These are phyloP conservation scores for Sycobia sp. DNA, from an alignment of 1,140 invertebrate genomes.

Conservation along the genomic window DNA sequence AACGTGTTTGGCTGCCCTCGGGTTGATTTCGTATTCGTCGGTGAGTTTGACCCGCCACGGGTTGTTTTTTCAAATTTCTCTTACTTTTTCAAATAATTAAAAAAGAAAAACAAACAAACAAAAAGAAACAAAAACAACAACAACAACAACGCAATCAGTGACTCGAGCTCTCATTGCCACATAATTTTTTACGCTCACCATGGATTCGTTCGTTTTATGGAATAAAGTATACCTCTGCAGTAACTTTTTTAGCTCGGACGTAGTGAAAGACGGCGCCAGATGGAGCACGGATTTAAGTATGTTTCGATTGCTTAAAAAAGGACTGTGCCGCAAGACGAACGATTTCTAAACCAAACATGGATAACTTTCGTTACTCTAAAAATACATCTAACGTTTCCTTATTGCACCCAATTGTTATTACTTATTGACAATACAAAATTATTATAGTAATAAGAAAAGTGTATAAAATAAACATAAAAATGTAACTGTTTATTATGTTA, in stretches of 20 bases:
- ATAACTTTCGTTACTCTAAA: slow-evolving; percentile 23
- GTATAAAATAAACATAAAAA: no score
- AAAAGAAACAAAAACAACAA: no score
- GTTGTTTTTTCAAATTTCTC: slow-evolving; percentile 54
- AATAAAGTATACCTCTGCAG: slow-evolving; percentile 1
- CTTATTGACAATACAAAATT: no score
- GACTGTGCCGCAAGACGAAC: slow-evolving; percentile 21
- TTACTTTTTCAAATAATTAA: slow-evolving; percentile 33
- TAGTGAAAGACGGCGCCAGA: background rate
- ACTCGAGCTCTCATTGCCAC: slow-evolving; percentile 23
- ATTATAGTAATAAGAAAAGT: no score
- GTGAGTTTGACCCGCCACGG: slow-evolving; percentile 60
- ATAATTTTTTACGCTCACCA: slow-evolving; percentile 27
- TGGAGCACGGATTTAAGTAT: background rate
- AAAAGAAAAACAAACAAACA: no score
- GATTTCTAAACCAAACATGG: slow-evolving; percentile 11
- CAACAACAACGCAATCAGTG: slow-evolving; percentile 16
- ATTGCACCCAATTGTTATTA: no score
- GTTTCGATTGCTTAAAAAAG: slow-evolving; percentile 19
- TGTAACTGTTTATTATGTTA: no score
- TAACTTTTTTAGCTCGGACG: slow-evolving; percentile 17
- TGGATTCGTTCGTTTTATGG: slow-evolving; percentile 19
- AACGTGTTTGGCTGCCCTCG: slow-evolving; percentile 58
- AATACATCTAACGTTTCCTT: slow-evolving; percentile 7
- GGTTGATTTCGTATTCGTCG: slow-evolving; percentile 59